These are phyloP conservation scores for Eudasyphora cyanicolor DNA, from an alignment of 2,888 invertebrate species.

Conservation along the genomic window DNA sequence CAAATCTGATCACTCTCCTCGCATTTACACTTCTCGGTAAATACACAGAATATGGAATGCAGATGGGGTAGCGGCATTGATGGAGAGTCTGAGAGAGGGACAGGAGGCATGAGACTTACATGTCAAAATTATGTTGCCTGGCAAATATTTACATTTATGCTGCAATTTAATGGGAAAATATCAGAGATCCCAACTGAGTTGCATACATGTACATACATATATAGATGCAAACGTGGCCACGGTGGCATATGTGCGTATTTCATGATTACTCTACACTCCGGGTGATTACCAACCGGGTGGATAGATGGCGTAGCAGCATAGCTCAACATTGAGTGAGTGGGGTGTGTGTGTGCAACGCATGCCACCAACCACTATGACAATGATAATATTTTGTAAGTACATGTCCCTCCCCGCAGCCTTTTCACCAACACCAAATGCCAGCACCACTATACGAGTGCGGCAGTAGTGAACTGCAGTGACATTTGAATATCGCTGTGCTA, in stretches of 20 bases:
- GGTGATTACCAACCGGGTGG: too few species aligned
- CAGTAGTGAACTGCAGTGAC: conserved; percentile 34
- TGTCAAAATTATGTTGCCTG: conserved; percentile 37
- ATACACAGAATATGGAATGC: background rate
- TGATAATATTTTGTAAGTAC: conserved; percentile 19
- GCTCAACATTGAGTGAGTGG: background rate
- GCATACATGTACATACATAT: background rate
- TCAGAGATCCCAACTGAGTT: background rate
- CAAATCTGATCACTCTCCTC: conserved; percentile 12
- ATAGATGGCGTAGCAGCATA: background rate
- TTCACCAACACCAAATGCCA: too few species aligned
- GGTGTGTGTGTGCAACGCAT: conserved; percentile 9
- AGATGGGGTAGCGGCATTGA: background rate
- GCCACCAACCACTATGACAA: conserved; percentile 9
- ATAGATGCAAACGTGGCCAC: background rate
- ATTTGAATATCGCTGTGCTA: conserved; percentile 15
- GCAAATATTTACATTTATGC: conserved; percentile 46
- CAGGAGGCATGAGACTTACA: background rate
- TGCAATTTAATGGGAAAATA: conserved; percentile 33
- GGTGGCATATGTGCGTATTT: background rate
- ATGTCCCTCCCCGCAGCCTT: too few species aligned
- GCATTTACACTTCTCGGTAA: background rate
- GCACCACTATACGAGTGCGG: too few species aligned
- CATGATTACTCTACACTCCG: background rate
- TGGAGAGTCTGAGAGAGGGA: too few species aligned